Conservation (phyloP, 2,113 vertebrate species). For the Takifugu bimaculatus region DNA sequence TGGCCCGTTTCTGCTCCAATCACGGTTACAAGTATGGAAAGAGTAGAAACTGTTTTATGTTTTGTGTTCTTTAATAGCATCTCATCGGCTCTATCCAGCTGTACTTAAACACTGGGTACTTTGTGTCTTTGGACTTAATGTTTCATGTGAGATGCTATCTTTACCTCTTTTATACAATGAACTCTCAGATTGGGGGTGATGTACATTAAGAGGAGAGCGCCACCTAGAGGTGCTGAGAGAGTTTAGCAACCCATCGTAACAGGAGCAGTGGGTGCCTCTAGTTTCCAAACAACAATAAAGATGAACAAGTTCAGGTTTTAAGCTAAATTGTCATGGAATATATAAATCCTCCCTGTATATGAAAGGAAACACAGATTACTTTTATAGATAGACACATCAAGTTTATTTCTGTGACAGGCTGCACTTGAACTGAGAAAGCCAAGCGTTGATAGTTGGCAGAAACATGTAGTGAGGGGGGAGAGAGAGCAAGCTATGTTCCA, state of each 20-base stretch:
- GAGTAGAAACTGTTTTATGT: too few relatives aligned
- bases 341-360: too few relatives aligned
- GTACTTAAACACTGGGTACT: conserved; percentile 53
- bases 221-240: conserved; percentile 50
- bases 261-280: neutral
- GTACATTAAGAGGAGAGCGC: conserved; percentile 49
- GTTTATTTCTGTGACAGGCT: too few relatives aligned
- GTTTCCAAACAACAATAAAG: neutral
- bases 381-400: too few relatives aligned
- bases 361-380: too few relatives aligned
- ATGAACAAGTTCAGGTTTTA: neutral
- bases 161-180: conserved; percentile 58
- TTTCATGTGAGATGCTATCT: conserved; percentile 61
- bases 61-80: neutral
- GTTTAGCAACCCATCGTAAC: neutral
- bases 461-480: too few relatives aligned
- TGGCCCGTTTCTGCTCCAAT: too few relatives aligned
- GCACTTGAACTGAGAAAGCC: too few relatives aligned
- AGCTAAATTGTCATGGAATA: too few relatives aligned
- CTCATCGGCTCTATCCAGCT: conserved; percentile 28
- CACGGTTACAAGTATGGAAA: too few relatives aligned
- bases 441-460: too few relatives aligned
- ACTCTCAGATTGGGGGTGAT: conserved; percentile 52
- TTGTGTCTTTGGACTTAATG: conserved; percentile 57
- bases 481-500: conserved; percentile 22